phyloP scores from a whole-genome alignment of 2,113 vertebrate species.

The Megalops atlanticus region DNA sequence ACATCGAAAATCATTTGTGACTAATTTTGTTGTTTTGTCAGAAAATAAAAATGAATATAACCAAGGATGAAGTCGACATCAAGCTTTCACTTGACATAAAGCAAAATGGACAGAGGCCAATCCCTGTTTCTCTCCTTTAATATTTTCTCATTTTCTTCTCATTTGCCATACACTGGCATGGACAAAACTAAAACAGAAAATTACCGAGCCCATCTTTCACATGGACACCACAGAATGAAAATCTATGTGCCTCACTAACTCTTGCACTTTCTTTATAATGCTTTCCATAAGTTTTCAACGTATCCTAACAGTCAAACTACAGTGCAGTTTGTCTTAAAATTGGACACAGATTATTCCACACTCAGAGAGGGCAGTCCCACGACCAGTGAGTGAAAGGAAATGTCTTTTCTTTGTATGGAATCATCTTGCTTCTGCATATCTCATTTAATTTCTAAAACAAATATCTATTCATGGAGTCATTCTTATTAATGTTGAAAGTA shows the following conservation, averaged over 20 bases:
- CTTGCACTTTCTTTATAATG: background rate
- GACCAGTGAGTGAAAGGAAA: background rate
- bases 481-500: background rate
- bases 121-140: background rate
- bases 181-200: background rate
- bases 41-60: background rate
- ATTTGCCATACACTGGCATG: background rate
- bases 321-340: background rate
- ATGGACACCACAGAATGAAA: background rate
- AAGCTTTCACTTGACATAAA: background rate
- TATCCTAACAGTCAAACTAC: background rate
- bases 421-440: background rate
- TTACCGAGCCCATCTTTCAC: background rate
- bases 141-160: slow-evolving; percentile 1
- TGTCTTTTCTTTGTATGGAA: background rate
- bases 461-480: background rate
- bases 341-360: background rate
- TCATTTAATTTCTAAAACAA: background rate
- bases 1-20: background rate
- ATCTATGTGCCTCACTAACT: background rate
- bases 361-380: background rate
- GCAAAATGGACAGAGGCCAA: background rate
- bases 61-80: background rate
- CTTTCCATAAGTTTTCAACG: background rate
- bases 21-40: background rate